These are phyloP conservation scores for Hirtodrosophila confusa DNA, from an alignment of 2,888 invertebrate species.

Conservation along the genomic window DNA sequence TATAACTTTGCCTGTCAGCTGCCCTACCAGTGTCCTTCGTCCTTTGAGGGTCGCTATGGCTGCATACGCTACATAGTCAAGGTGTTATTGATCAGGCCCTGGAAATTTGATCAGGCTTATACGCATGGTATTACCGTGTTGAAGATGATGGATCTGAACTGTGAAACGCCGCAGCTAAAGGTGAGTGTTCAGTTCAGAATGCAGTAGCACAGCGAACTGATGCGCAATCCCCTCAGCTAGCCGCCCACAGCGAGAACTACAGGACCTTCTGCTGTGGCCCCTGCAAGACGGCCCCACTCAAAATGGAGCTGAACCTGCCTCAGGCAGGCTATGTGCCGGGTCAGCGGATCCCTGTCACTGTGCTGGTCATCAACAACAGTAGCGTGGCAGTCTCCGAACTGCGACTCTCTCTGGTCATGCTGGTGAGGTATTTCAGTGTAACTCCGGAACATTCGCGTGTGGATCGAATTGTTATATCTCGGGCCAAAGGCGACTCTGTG, in stretches of 20 bases:
- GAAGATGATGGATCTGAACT: conserved; percentile 91
- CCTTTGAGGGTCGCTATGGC: conserved; percentile 90
- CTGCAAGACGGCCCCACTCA: conserved; percentile 79
- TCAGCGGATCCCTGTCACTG: conserved; percentile 76
- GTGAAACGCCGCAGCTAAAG: conserved; percentile 83
- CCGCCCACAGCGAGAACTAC: conserved; percentile 74
- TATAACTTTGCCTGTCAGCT: conserved; percentile 85
- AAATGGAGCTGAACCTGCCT: conserved; percentile 76
- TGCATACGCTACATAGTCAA: conserved; percentile 91
- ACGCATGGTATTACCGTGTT: conserved; percentile 91
- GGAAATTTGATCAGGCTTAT: conserved; percentile 92
- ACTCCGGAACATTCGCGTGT: conserved; percentile 61
- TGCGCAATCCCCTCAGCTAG: conserved; percentile 56
- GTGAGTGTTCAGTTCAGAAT: conserved; percentile 38
- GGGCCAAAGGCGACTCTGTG: conserved; percentile 69
- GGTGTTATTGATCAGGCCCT: conserved; percentile 91
- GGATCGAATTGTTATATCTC: conserved; percentile 74
- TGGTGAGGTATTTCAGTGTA: conserved; percentile 74
- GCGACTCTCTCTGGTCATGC: conserved; percentile 72
- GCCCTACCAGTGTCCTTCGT: conserved; percentile 88
- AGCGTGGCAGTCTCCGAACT: conserved; percentile 76
- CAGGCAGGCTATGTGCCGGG: conserved; percentile 83
- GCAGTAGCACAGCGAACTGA: too few relatives aligned
- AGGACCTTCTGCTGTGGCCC: conserved; percentile 81
- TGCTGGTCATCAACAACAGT: conserved; percentile 87